Conservation (phyloP, 2,797 vertebrate genomes). For the Sarcophilus harrisii region DNA sequence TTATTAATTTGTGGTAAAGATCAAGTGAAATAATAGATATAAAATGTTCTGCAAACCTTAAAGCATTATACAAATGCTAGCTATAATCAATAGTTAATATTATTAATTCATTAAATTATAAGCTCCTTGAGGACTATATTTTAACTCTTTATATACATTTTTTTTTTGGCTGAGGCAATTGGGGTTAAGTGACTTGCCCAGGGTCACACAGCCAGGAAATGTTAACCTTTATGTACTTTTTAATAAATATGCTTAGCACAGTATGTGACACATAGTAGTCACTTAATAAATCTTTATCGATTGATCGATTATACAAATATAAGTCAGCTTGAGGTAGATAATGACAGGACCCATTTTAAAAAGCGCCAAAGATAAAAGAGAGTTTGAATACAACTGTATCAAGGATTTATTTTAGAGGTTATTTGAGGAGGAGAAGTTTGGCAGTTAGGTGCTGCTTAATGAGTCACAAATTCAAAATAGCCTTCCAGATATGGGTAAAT, state of each 20-base stretch:
- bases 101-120: neutral
- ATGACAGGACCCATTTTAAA: neutral
- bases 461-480: constrained; percentile 51
- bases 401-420: neutral
- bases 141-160: neutral
- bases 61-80: neutral
- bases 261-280: neutral
- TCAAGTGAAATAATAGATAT: neutral
- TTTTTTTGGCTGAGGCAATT: too few species aligned
- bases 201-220: neutral
- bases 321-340: neutral
- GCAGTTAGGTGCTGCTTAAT: constrained; percentile 20
- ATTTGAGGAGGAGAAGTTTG: neutral
- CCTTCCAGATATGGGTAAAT: neutral
- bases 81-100: neutral
- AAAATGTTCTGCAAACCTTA: neutral
- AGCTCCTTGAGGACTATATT: neutral
- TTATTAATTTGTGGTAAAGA: neutral
- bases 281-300: neutral
- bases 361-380: neutral
- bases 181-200: too few species aligned
- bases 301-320: neutral
- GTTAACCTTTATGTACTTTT: too few species aligned
- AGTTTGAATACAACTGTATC: neutral
- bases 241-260: neutral